Percentiles rank a stretch among this genome's conserved stretches.
Evolutionary conservation across 2,113 vertebrate species (phyloP).

Genomic region (Tragulus kanchil): DNA sequence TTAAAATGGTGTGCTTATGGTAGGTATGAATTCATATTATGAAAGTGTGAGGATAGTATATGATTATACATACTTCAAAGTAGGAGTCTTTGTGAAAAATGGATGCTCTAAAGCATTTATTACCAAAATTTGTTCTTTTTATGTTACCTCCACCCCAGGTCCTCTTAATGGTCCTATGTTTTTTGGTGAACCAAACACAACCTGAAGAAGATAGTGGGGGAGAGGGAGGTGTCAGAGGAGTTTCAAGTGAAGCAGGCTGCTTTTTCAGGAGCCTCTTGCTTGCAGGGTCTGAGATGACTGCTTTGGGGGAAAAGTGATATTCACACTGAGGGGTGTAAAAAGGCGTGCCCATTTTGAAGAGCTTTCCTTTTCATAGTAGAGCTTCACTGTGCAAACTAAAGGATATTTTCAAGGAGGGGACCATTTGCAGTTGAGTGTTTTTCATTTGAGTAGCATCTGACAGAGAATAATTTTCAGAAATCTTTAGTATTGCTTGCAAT

Average conservation of each 20-base stretch:
- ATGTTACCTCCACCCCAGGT: neutral
- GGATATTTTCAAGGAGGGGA: slow-evolving; percentile 20
- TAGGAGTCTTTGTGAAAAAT: neutral
- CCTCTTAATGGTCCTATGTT: neutral
- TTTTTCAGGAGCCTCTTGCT: neutral
- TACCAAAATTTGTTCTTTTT: neutral
- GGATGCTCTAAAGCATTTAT: slow-evolving; percentile 1
- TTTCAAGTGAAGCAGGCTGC: neutral
- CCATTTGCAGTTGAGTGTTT: slow-evolving; percentile 23
- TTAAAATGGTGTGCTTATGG: neutral
- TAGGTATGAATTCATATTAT: slow-evolving; percentile 16
- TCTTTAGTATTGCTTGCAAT: neutral
- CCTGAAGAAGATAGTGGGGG: neutral
- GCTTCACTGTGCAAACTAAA: slow-evolving; percentile 24
- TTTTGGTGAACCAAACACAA: neutral
- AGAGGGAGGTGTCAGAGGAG: neutral
- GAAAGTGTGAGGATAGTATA: slow-evolving; percentile 7
- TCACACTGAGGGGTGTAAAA: neutral
- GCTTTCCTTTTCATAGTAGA: slow-evolving; percentile 48
- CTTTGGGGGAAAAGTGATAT: neutral
- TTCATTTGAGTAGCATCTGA: neutral
- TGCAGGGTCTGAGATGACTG: slow-evolving; percentile 1
- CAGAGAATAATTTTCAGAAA: slow-evolving; percentile 60
- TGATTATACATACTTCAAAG: neutral
- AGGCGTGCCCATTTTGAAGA: neutral